Evolutionary conservation across 1,140 invertebrate species (phyloP), one percentile per base, ranked within the genome.

Genomic region (Pseudomyrmex pallidus): DNA sequence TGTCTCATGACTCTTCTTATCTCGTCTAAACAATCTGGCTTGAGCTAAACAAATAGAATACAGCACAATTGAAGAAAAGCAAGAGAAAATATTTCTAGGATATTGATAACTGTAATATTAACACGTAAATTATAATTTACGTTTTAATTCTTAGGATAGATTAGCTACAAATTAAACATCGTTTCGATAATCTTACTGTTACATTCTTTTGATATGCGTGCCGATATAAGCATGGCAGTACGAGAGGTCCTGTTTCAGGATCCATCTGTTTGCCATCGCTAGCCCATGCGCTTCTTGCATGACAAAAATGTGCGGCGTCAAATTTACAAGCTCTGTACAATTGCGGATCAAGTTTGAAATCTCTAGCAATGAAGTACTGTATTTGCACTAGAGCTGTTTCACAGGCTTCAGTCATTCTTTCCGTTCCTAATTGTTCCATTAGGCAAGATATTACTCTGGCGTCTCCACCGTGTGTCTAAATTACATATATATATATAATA

Each of bases 291-390:
- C 95, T 95, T 85, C 96, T 96, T 0, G 97, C 98, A 89, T 97
- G 96, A 92, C 99, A 99, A 56, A 97, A 95, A 54, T 95, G 96
- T 2, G 96, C 95, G 3, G 99, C 98, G 95, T 99, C 98, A 64
- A 96, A 95, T 90, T 96, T 97, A 92, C 99, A 99, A 12, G 97
- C 96, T 90, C 96, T 96, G 91, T 98, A 99, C 15, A 99, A 94
- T 83, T 97, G 96, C 0, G 98, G 97, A 95, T 99, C 99, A 61
- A 99, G 93, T 91, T 97, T 98, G 90, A 98, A 99, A 94, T 99
- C 98, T 88, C 99, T 96, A 0, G 98, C 97, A 67, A 99, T 96
- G 94, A 99, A 99, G 93, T 99, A 99, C 91, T 99, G 98, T 90
- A 99, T 99, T 95, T 99, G 98, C 20, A 99, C 95, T 46, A 99